Conservation (phyloP, 2,888 invertebrate species). For the Nematopogon swammerdamellus region DNA sequence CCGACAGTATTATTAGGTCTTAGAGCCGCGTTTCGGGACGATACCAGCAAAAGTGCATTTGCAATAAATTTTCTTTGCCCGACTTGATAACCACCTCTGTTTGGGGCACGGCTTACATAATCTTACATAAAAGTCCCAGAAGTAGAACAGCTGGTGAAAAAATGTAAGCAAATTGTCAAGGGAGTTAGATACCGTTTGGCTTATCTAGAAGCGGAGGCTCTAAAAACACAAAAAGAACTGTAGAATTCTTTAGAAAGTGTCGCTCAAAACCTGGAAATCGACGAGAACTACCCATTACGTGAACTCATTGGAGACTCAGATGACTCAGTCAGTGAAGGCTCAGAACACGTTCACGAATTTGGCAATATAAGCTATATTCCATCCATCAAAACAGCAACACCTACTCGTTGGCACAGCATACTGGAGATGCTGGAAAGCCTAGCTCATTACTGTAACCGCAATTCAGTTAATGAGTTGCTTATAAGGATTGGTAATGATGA, state of each 20-base stretch:
- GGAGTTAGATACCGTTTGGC: background rate
- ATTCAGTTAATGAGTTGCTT: background rate
- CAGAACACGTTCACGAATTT: no score
- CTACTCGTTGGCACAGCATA: background rate
- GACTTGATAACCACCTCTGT: conserved; percentile 5
- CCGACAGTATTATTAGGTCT: no score
- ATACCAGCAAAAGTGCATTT: no score
- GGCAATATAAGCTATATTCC: no score
- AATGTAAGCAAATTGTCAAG: conserved; percentile 6
- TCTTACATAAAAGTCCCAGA: conserved; percentile 5
- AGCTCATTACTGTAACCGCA: background rate
- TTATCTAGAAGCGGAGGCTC: background rate
- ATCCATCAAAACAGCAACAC: background rate
- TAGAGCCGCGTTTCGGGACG: no score
- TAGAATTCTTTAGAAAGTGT: background rate
- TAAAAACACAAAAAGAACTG: background rate
- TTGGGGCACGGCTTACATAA: conserved; percentile 7
- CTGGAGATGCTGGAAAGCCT: background rate
- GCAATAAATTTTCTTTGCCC: no score
- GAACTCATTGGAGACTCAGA: background rate
- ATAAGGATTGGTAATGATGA: background rate
- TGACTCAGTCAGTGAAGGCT: no score
- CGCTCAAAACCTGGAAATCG: conserved; percentile 2
- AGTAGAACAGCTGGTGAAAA: background rate
- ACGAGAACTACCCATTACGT: conserved; percentile 2